Conservation (phyloP, 92 coral and sea anemone genomes). For the Zoanthus gigantus region DNA sequence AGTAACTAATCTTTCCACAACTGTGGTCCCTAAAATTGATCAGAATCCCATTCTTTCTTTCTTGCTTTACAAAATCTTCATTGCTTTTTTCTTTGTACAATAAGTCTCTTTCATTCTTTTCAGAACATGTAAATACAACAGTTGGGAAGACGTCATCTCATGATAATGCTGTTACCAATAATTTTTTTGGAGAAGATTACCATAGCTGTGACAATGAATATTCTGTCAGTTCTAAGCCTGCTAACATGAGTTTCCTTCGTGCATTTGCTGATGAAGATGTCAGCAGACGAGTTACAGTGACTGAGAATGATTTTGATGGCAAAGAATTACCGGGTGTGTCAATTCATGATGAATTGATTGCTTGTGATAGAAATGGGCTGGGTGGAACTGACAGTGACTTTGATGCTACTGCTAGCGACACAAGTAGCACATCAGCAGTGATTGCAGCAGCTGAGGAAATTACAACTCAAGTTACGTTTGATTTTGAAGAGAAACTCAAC, state of each 20-base stretch:
- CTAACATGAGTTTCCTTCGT: not conserved
- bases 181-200: not conserved
- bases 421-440: slow-evolving; percentile 75
- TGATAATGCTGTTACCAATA: not conserved
- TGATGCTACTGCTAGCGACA: slow-evolving; percentile 51
- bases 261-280: slow-evolving; percentile 45
- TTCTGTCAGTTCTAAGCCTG: not conserved
- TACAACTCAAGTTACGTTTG: slow-evolving; percentile 51
- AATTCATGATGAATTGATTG: slow-evolving; percentile 33
- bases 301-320: slow-evolving; percentile 27
- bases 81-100: not conserved
- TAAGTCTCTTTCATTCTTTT: not conserved
- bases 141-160: slow-evolving; percentile 8
- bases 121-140: slow-evolving; percentile 13
- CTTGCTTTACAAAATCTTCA: not conserved
- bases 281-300: slow-evolving; percentile 34
- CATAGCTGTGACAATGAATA: not conserved
- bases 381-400: slow-evolving; percentile 40
- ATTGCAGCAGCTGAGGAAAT: slow-evolving; percentile 88
- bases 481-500: not conserved
- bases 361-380: slow-evolving; percentile 12
- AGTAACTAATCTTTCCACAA: no score
- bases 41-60: not conserved
- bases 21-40: not conserved
- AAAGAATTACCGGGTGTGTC: slow-evolving; percentile 12